Percentiles rank a stretch among this genome's conserved stretches.
Evolutionary conservation across 2,888 invertebrate species (phyloP).

Genomic region (Gandaritis pyraliata): DNA sequence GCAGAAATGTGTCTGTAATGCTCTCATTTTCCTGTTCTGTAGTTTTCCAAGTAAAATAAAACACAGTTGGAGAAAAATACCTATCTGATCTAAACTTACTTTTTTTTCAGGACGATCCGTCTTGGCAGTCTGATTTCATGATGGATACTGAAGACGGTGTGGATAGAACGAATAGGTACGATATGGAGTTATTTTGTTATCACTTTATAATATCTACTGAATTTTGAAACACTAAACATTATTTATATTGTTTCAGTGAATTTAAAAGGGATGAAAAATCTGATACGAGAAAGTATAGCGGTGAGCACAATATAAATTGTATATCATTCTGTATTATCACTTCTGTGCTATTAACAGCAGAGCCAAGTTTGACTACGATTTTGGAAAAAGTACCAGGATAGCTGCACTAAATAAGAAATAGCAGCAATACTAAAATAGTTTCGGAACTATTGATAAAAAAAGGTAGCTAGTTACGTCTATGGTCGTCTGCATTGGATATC

Average conservation of each 20-base stretch:
- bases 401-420: neutral
- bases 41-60: too few species aligned
- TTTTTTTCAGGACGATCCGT: conserved; percentile 68
- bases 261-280: conserved; percentile 65
- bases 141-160: conserved; percentile 66
- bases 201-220: too few species aligned
- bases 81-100: too few species aligned
- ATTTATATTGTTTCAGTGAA: conserved; percentile 58
- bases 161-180: conserved; percentile 61
- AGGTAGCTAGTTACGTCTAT: too few species aligned
- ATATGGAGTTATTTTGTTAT: too few species aligned
- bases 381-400: neutral
- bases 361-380: neutral
- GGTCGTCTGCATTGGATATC: too few species aligned
- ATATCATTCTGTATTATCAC: too few species aligned
- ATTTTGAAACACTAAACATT: neutral
- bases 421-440: neutral
- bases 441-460: too few species aligned
- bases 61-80: too few species aligned
- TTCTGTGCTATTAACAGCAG: neutral
- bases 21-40: too few species aligned
- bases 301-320: conserved; percentile 61
- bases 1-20: neutral
- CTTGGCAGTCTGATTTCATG: conserved; percentile 78
- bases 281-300: conserved; percentile 69